Base-by-base conservation (phyloP, 2,888 invertebrate genomes). In the Tromatobia lineatoria region DNA sequence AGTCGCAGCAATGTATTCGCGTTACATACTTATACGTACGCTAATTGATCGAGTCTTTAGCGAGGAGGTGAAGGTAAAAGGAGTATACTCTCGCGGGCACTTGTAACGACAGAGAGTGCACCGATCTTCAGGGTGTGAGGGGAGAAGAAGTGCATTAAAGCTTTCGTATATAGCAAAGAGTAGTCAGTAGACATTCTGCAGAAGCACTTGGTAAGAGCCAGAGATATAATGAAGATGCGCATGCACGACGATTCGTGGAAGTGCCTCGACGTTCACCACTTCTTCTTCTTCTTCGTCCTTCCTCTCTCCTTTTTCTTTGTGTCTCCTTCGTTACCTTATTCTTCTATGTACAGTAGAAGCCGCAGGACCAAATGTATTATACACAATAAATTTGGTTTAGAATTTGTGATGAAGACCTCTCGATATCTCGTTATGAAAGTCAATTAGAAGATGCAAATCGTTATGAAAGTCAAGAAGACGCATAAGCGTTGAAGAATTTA, bases 11-110 rank as follows among this genome's bases (percentile, higher is more conserved):
- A 83, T 84, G 61, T 78, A 70, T 50, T 61, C 50, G 50, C 59
- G 78, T 64, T 57, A 45, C 57, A 34, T 67, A 57, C 73, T 67
- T 73, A 76, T 54, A 38, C 73, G 76, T 86, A 89, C 88, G 89
- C 91, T 91, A 91, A 92, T 91, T 92, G 91, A 92, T 91, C 90
- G 90, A 87, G 88, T 88, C 90, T 87, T 79, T 79, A 54, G 42
- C 66, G 45, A 15, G 64, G 50, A 15, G 57, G 45, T 23, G 66
- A 50, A 67, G 69, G 69, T 69, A n/a, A 67, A 57, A 54, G 78
- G 50, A 47, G 69, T 59, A 67, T 25, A 42, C 47, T 77, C 78
- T 66, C 34, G 67, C 0, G 64, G 61, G 66, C 42, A 71, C 79
- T 74, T 69, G 69, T 73, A 69, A 61, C 57, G 50, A 73, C 76